Evolutionary conservation across 2,888 invertebrate genomes (phyloP).

Genomic region (Protonemura montana): DNA sequence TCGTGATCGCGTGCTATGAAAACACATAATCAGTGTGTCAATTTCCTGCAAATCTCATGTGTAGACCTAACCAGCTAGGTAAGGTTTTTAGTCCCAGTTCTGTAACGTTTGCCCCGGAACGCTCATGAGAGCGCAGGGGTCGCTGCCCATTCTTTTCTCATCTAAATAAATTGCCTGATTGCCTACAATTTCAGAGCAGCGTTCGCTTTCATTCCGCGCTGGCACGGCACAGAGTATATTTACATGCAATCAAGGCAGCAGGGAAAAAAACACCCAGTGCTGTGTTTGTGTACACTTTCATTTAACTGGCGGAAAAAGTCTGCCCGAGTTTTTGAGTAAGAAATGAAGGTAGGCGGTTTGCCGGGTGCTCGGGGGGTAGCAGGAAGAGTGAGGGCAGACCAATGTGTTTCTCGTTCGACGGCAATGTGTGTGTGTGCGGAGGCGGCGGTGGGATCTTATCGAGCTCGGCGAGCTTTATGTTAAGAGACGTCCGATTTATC

Average conservation of each 20-base stretch:
- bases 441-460: neutral
- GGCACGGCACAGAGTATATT: neutral
- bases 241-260: neutral
- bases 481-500: conserved; percentile 34
- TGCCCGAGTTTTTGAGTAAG: neutral
- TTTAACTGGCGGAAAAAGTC: too few species aligned
- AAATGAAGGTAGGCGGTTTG: neutral
- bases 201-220: neutral
- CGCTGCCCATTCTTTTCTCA: neutral
- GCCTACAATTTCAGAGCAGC: neutral
- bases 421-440: neutral
- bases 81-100: neutral
- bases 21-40: neutral
- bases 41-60: neutral
- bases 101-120: neutral
- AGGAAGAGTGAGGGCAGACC: neutral
- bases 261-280: too few species aligned
- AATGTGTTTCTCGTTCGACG: neutral
- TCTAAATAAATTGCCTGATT: conserved; percentile 4
- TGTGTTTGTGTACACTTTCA: too few species aligned
- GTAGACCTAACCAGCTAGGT: neutral
- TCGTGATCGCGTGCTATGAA: neutral
- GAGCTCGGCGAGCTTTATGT: conserved; percentile 20
- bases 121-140: neutral
- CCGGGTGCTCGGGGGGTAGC: too few species aligned